phyloP scores from a whole-genome alignment of 2,113 vertebrate species.

The Neolamprologus longior region DNA sequence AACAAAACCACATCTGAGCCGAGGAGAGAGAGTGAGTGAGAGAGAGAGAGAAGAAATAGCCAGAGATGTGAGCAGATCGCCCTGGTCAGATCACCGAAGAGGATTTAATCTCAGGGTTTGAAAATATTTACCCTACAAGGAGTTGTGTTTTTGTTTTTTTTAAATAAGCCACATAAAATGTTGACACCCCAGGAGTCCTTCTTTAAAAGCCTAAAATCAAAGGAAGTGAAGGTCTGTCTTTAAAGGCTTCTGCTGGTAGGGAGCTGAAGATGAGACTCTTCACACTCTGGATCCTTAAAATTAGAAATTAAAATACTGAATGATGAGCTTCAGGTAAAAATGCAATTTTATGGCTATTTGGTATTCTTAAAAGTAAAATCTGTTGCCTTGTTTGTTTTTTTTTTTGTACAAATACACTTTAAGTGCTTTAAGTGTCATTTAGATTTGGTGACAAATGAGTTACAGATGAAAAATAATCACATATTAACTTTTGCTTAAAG shows the following conservation, averaged over 20 bases:
- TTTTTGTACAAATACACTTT: background rate
- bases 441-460: background rate
- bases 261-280: background rate
- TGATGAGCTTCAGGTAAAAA: constrained; percentile 6
- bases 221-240: background rate
- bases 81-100: constrained; percentile 1
- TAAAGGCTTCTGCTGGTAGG: background rate
- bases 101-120: constrained; percentile 10
- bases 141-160: background rate
- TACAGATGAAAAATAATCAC: background rate
- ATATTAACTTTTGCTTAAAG: background rate
- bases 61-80: background rate
- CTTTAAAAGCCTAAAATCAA: background rate
- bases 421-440: background rate
- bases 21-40: background rate
- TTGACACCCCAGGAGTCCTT: background rate
- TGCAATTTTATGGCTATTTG: background rate
- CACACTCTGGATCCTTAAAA: background rate
- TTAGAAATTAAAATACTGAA: background rate
- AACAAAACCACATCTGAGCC: constrained; percentile 68
- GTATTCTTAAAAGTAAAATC: background rate
- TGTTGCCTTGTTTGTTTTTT: background rate
- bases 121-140: background rate
- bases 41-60: background rate
- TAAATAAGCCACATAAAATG: background rate